Evolutionary conservation across 2,888 invertebrate species (phyloP).

Genomic region (Xestia c-nigrum): DNA sequence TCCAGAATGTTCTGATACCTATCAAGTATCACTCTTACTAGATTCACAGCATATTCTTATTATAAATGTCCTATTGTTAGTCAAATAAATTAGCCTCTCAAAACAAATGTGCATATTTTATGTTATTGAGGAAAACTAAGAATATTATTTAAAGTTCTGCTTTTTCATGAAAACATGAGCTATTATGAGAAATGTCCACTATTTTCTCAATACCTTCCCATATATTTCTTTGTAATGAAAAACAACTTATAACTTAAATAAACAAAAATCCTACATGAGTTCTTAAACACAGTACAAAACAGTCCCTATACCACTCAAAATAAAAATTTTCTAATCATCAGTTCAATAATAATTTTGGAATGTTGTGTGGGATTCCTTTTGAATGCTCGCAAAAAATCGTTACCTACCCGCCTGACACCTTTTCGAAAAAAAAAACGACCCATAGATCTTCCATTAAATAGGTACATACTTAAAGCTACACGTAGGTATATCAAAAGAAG

Average conservation of each 20-base stretch:
- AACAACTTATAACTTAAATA: background rate
- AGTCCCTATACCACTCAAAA: background rate
- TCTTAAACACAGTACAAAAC: background rate
- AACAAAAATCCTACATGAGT: background rate
- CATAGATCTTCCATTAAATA: background rate
- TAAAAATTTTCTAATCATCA: background rate
- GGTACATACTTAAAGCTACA: no score
- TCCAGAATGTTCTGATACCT: constrained; percentile 28
- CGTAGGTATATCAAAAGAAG: constrained; percentile 1
- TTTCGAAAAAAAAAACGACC: constrained; percentile 10
- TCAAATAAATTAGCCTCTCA: constrained; percentile 23
- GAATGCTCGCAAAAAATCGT: constrained; percentile 1
- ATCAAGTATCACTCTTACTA: constrained; percentile 22
- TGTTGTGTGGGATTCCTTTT: background rate
- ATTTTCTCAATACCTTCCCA: background rate
- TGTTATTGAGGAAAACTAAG: constrained; percentile 12
- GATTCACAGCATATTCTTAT: constrained; percentile 40
- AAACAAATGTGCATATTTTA: constrained; percentile 10
- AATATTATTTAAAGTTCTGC: constrained; percentile 4
- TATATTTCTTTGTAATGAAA: background rate
- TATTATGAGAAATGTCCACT: background rate
- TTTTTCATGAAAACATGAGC: background rate
- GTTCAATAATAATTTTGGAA: constrained; percentile 17
- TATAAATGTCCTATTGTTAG: constrained; percentile 27
- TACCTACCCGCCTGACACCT: constrained; percentile 20